Evolutionary conservation across 2,888 invertebrate species (phyloP), one percentile per base, ranked within the genome.

Genomic region (Drosophila borborema): DNA sequence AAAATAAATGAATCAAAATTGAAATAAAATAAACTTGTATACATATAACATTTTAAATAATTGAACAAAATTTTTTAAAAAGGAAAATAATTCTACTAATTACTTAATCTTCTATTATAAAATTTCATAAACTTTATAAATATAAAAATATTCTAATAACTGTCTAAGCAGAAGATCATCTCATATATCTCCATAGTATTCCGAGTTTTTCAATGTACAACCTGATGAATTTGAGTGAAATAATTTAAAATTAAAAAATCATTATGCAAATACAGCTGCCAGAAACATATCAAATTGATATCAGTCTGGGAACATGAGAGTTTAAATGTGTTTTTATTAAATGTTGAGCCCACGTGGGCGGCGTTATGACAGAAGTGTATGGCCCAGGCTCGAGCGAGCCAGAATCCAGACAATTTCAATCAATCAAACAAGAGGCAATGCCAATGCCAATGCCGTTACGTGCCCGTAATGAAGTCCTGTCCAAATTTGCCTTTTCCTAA

Each of bases 401-500:
- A 64, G 70, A 64, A 63, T 62, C 51, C 71, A 71, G 80, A 77
- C 77, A 87, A 88, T 86, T 88, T 88, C 91, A 90, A 89, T 90
- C 90, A 89, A 90, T 89, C 89, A 89, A 89, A 81, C 83, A 79
- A 74, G 73, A 74, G 67, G 89, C 81, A 89, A 89, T 86, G 80
- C 75, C 90, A 88, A 86, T 84, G 72, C 89, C 90, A 88, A 86
- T 84, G 72, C 89, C 72, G 77, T 77, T 83, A 88, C 74, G 86
- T 83, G 75, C 74, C 77, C 88, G 77, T 91, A 90, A 90, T 91
- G 91, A 91, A 90, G 91, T 91, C 78, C 86, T 83, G 81, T 85
- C 85, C 82, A 86, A 89, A 89, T 90, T 91, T 89, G 80, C 90
- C 84, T 86, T 90, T 85, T 85, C 83, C 85, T 80, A 90, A 91